Base-by-base conservation (phyloP, 2,113 vertebrate species). In the Clarias magur region DNA sequence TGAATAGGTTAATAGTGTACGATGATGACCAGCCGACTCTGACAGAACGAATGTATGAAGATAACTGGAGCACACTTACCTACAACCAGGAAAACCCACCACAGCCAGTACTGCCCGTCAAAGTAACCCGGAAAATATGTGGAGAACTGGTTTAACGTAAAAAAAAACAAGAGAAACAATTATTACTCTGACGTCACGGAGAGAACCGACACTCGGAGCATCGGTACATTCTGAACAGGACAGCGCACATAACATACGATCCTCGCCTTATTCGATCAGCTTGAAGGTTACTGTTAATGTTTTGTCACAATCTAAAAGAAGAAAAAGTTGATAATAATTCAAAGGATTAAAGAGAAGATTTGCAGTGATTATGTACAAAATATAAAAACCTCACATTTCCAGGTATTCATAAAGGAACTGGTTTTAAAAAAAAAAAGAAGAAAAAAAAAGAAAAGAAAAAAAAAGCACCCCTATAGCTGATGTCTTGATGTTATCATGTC, bases 71-170 rank as follows among this genome's bases (percentile, higher is more conserved):
- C 11, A 12, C 21, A 96, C 98, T 97, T 93, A 99, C 98, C 98
- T 93, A 99, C 92, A 79, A 99, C 96, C 92, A 99, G 95, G 93
- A 99, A 99, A 92, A 99, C 97, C 98, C 98, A 99, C 98, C 98
- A 99, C 90, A 99, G 96, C 98, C 98, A 99, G 91, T 98, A 99
- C 93, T 99, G 98, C 65, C 98, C 98, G 93, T 99, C 98, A 88
- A 99, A 99, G 93, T 99, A 99, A 91, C 97, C 97, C 54, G 98
- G 97, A 91, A 99, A 99, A 91, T 99, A 99, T 89, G 97, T 97
- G 57, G 98, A 99, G 93, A 99, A 99, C 98, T 99, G 88, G 54
- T 83, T 72, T 27, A 82, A 84, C 11, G 56, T 38, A 3, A 38
- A 38, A 25, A 72, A 67, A 86, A 13, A 88, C 25, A 73, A 56